Evolutionary conservation across 1,140 invertebrate species (phyloP).

Genomic region (Stegodyphus mimosarum): DNA sequence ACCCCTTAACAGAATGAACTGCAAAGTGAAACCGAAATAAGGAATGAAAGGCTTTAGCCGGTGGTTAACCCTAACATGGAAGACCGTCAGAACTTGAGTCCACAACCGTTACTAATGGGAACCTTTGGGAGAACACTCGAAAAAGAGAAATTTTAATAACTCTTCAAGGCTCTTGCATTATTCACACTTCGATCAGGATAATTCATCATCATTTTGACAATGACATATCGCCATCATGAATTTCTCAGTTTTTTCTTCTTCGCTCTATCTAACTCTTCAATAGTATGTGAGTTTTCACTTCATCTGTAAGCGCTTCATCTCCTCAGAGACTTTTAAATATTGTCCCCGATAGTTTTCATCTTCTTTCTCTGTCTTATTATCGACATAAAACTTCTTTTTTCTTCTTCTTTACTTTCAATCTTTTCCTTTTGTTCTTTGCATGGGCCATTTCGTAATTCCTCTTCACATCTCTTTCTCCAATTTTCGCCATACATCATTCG

Average conservation of each 20-base stretch:
- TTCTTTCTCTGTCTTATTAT: conserved; percentile 48
- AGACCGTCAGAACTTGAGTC: too few relatives aligned
- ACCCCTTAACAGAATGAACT: too few relatives aligned
- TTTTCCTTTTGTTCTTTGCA: neutral
- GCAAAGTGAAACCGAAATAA: too few relatives aligned
- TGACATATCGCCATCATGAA: conserved; percentile 37
- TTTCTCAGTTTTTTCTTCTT: conserved; percentile 4
- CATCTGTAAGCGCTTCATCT: neutral
- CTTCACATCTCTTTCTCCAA: conserved; percentile 50
- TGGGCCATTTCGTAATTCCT: conserved; percentile 45
- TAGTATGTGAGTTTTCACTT: too few relatives aligned
- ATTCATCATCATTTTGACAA: conserved; percentile 53
- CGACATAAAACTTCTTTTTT: conserved; percentile 7
- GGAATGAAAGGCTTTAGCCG: too few relatives aligned
- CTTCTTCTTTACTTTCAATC: neutral
- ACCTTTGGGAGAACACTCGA: too few relatives aligned
- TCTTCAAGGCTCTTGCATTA: conserved; percentile 24
- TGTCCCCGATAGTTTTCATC: conserved; percentile 31
- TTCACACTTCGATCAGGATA: conserved; percentile 23
- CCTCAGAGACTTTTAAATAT: conserved; percentile 54
- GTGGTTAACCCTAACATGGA: too few relatives aligned
- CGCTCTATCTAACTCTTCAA: neutral
- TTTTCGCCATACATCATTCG: conserved; percentile 40
- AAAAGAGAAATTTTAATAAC: conserved; percentile 49
- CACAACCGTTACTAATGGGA: too few relatives aligned